Evolutionary conservation across 2,888 invertebrate species (phyloP), one percentile per base, ranked within the genome.

Genomic region (Hyposoter didymator): DNA sequence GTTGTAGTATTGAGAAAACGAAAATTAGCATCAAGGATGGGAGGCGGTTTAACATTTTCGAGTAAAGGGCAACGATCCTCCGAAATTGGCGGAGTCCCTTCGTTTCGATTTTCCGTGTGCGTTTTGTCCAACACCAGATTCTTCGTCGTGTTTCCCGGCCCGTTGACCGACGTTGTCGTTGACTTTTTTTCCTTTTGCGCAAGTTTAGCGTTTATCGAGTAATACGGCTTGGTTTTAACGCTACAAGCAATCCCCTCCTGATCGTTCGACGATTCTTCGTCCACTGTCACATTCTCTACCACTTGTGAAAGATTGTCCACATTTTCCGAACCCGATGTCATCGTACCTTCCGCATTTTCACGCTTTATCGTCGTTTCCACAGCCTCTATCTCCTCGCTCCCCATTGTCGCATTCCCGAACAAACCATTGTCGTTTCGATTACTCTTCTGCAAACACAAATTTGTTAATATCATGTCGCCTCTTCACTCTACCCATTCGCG

Each of bases 151-250:
- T 14, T 35, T 2, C 22, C 28, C 32, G 87, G 84, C 10, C 86
- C 86, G 64, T 87, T 84, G 19, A 74, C 72, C 22, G 78, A 19
- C 8, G 47, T 55, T 47, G 59, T 78, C 43, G 80, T 74, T 17
- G 91, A 82, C 78, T 90, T 89, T 76, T 90, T 93, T 81, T 93
- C 93, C 74, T 92, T 90, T 74, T 93, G 93, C 78, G 92, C 92
- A 62, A 94, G 83, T 70, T 93, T 94, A 0, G 93, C 94, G 59
- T 93, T 94, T 89, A 94, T 94, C 14, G 94, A 93, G 82, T 94
- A 94, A 80, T 94, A 94, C 1, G 94, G 93, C 52, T 93, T 94
- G 8, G 93, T 94, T 84, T 94, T 93, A n/a, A 94, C 93, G 72
- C 93, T 93, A 84, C 92, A 93, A 2, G 93, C 89, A 76, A 92